Conservation (phyloP, 1,140 invertebrate genomes). For the Tetraneura akinire region DNA sequence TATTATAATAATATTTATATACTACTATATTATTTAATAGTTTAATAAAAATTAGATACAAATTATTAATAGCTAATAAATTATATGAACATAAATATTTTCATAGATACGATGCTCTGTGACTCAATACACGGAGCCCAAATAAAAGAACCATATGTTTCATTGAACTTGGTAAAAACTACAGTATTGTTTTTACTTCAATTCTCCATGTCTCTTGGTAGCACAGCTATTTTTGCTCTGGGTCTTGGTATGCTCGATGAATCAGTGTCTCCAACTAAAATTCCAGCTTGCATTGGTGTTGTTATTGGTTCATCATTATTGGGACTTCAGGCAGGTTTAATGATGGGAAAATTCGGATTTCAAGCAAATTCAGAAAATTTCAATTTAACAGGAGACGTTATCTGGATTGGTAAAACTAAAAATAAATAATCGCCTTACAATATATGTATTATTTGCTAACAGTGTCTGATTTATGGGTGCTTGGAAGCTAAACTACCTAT, state of each 20-base stretch:
- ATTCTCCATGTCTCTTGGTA: slow-evolving; percentile 37
- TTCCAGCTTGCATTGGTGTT: slow-evolving; percentile 51
- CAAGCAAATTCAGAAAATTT: slow-evolving; percentile 6
- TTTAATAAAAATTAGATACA: neutral
- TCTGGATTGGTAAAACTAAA: slow-evolving; percentile 7
- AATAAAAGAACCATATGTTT: neutral
- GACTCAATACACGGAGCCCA: slow-evolving; percentile 29
- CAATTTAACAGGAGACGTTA: slow-evolving; percentile 45
- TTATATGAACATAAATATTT: neutral
- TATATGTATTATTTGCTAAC: too few relatives aligned
- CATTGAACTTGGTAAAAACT: slow-evolving; percentile 46
- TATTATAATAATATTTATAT: neutral
- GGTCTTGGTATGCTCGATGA: slow-evolving; percentile 50
- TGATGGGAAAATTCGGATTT: slow-evolving; percentile 42
- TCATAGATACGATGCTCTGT: slow-evolving; percentile 46
- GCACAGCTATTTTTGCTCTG: slow-evolving; percentile 38
- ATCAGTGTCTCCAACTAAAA: slow-evolving; percentile 37
- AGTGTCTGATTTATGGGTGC: too few relatives aligned
- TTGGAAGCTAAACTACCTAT: too few relatives aligned
- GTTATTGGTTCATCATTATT: slow-evolving; percentile 46
- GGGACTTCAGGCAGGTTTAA: slow-evolving; percentile 47
- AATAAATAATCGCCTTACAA: neutral
- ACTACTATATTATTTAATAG: neutral
- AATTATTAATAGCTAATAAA: too few relatives aligned
- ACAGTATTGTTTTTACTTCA: slow-evolving; percentile 36